Conservation (phyloP, 2,113 vertebrate species). For the Callorhinus ursinus region DNA sequence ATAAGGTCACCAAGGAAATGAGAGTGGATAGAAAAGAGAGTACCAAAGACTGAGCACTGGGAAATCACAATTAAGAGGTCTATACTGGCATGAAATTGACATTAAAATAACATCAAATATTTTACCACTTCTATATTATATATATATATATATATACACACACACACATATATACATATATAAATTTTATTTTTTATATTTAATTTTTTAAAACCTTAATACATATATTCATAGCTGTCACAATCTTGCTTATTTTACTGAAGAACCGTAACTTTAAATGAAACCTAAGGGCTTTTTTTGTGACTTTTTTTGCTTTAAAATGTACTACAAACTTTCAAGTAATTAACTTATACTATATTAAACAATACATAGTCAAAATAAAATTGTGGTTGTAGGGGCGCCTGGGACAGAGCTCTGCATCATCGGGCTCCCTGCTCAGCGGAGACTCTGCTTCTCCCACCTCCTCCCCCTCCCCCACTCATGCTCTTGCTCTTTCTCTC, state of each 20-base stretch:
- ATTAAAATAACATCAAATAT: background rate
- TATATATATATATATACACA: background rate
- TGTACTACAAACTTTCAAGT: conserved; percentile 53
- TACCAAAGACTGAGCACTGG: background rate
- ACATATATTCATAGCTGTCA: background rate
- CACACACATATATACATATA: too few species aligned
- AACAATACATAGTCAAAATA: background rate
- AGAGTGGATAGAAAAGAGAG: background rate
- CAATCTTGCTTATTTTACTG: background rate
- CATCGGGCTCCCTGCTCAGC: too few species aligned
- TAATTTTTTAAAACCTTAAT: background rate
- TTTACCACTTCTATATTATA: background rate
- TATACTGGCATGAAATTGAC: background rate
- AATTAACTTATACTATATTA: conserved; percentile 43
- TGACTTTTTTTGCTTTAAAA: conserved; percentile 61
- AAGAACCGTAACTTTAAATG: background rate
- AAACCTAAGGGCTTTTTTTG: background rate
- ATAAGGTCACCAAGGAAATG: background rate
- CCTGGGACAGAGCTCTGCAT: too few species aligned
- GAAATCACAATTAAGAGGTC: background rate
- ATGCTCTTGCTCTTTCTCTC: too few species aligned
- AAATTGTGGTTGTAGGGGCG: background rate
- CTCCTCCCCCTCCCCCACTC: too few species aligned
- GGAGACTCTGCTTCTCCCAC: too few species aligned
- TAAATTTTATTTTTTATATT: background rate